A percentile compares a stretch with the other conserved stretches of the same genome.
Conservation (phyloP, 2,113 vertebrate genomes). For the Rhinolophus sinicus region DNA sequence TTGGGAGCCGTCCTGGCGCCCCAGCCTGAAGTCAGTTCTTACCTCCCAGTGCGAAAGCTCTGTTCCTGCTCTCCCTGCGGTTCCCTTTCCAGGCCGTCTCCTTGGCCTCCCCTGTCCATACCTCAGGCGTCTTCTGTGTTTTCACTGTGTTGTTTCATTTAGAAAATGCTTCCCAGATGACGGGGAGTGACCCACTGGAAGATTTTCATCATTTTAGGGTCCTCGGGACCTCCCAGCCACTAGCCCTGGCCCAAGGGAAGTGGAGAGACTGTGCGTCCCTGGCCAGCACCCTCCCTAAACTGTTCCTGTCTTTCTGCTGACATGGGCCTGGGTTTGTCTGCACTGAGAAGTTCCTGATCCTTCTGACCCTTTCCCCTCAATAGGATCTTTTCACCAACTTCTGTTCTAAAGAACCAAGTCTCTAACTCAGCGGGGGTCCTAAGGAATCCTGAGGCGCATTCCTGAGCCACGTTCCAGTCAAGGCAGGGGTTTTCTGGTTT, state of each 20-base stretch:
- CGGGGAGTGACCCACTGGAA: background rate
- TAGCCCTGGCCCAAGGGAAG: background rate
- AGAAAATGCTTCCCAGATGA: background rate
- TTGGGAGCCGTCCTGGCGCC: fast-evolving
- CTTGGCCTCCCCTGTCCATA: background rate
- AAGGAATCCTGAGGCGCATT: background rate
- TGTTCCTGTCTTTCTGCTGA: fast-evolving
- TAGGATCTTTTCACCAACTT: background rate
- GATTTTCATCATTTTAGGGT: background rate
- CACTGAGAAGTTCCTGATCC: background rate
- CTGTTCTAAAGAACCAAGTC: background rate
- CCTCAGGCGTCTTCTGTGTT: background rate
- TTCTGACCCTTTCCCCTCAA: background rate
- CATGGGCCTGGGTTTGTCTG: no score
- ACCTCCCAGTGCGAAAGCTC: background rate
- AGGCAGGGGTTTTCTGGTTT: background rate
- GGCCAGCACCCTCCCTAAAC: background rate
- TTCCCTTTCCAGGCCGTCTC: background rate
- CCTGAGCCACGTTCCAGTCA: background rate
- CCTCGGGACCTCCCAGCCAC: background rate
- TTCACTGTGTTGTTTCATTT: background rate
- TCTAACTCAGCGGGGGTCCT: background rate
- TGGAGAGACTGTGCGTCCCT: background rate
- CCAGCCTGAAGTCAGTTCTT: background rate
- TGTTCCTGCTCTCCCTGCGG: no score